phyloP scores from a whole-genome alignment of 2,797 vertebrate genomes.

The Amniataba percoides region DNA sequence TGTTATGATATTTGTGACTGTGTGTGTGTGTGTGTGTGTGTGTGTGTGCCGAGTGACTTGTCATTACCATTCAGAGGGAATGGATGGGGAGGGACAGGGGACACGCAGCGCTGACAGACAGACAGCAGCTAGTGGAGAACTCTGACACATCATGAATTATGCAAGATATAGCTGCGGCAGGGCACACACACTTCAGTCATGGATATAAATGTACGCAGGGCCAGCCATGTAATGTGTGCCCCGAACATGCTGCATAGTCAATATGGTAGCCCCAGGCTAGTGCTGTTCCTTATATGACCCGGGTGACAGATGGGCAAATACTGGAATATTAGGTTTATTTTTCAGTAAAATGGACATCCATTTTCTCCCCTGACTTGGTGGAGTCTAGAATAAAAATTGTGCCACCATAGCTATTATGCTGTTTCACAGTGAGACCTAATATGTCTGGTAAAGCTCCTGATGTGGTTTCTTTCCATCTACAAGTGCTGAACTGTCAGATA shows the following conservation, averaged over 20 bases:
- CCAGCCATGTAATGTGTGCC: conserved; percentile 73
- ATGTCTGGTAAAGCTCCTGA: background rate
- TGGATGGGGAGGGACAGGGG: conserved; percentile 69
- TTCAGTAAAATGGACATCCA: conserved; percentile 20
- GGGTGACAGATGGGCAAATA: conserved; percentile 37
- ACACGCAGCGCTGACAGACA: conserved; percentile 74
- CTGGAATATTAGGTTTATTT: conserved; percentile 47
- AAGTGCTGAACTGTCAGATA: background rate
- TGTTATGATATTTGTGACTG: conserved; percentile 13
- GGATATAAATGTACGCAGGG: conserved; percentile 76
- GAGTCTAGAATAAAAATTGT: conserved; percentile 16
- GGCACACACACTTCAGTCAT: conserved; percentile 69
- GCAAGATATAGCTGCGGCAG: conserved; percentile 69
- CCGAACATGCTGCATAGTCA: conserved; percentile 63
- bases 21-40: conserved; percentile 7
- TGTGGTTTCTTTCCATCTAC: background rate
- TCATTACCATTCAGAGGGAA: conserved; percentile 71
- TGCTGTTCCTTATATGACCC: conserved; percentile 7
- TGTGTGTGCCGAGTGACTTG: conserved; percentile 39
- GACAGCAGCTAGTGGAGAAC: conserved; percentile 72
- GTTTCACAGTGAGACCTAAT: conserved; percentile 2
- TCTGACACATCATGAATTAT: conserved; percentile 83
- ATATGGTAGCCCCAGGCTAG: conserved; percentile 47
- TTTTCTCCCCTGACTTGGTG: conserved; percentile 19
- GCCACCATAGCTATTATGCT: background rate